A percentile compares a stretch with the other conserved stretches of the same genome.
phyloP scores from a whole-genome alignment of 2,113 vertebrate genomes.

The Oreochromis tanganicae region DNA sequence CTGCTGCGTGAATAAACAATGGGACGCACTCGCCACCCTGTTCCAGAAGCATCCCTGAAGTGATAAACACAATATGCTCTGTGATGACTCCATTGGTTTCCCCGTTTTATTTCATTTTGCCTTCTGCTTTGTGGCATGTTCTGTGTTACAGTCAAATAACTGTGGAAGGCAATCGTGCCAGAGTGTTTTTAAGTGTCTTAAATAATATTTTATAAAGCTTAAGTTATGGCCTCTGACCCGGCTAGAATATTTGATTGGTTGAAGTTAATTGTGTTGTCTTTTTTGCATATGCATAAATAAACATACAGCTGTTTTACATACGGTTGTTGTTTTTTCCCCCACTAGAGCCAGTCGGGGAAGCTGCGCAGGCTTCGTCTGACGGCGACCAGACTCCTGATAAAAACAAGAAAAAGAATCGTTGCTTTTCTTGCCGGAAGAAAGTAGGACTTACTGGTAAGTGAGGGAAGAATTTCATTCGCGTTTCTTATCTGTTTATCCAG shows the following conservation, averaged over 20 bases:
- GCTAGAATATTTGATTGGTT: background rate
- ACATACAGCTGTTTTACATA: background rate
- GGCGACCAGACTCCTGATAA: constrained; percentile 79
- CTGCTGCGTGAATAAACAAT: background rate
- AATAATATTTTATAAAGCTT: background rate
- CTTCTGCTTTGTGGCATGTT: background rate
- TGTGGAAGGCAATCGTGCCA: background rate
- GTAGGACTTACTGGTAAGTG: constrained; percentile 86
- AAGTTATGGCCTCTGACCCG: background rate
- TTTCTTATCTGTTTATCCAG: background rate
- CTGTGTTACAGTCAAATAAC: background rate
- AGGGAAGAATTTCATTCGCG: background rate
- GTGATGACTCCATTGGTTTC: background rate
- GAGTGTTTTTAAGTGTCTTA: background rate
- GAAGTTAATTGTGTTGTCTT: background rate
- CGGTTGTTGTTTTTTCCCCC: background rate
- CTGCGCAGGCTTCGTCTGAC: constrained; percentile 74
- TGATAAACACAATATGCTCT: background rate
- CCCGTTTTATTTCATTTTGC: background rate
- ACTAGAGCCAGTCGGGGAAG: constrained; percentile 73
- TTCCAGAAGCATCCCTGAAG: background rate
- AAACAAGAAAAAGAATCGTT: constrained; percentile 87
- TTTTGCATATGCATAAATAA: background rate
- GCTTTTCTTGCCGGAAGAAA: constrained; percentile 88
- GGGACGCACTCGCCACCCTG: background rate